Evolutionary conservation across 2,888 invertebrate genomes (phyloP).

Genomic region (Rhogogaster chlorosoma): DNA sequence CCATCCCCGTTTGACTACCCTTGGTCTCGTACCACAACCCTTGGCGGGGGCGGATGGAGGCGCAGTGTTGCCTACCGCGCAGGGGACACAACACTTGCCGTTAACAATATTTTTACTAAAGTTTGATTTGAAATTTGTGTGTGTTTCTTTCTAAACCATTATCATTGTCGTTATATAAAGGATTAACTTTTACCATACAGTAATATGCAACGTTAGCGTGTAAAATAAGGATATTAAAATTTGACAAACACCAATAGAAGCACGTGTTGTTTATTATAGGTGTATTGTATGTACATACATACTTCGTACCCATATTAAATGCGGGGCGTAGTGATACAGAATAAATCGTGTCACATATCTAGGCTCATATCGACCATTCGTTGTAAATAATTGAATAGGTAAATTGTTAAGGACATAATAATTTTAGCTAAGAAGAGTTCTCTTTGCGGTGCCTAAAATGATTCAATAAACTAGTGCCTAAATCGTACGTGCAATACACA

Average conservation of each 20-base stretch:
- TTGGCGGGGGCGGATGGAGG: constrained; percentile 57
- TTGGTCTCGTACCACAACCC: constrained; percentile 33
- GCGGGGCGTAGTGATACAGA: constrained; percentile 40
- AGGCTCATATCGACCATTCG: constrained; percentile 67
- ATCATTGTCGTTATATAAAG: constrained; percentile 46
- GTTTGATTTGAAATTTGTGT: constrained; percentile 59
- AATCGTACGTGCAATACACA: constrained; percentile 57
- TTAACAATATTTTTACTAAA: constrained; percentile 60
- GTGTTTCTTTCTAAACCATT: constrained; percentile 58
- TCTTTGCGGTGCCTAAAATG: constrained; percentile 69
- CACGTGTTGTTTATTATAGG: constrained; percentile 31
- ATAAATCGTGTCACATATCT: constrained; percentile 65
- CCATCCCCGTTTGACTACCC: constrained; percentile 50
- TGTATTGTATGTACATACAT: background rate
- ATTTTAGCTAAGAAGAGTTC: constrained; percentile 49
- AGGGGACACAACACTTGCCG: constrained; percentile 72
- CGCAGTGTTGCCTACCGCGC: constrained; percentile 72
- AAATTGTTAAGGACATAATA: constrained; percentile 42
- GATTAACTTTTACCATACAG: constrained; percentile 11
- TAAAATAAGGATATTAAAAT: constrained; percentile 9
- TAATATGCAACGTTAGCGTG: constrained; percentile 47
- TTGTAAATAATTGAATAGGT: constrained; percentile 47
- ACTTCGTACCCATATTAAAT: constrained; percentile 3
- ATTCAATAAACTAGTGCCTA: constrained; percentile 71
- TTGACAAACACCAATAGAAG: background rate